A percentile compares a stretch with the other conserved stretches of the same genome.
These are phyloP conservation scores for Homarus americanus DNA, from an alignment of 1,140 invertebrate genomes.

Conservation along the genomic window DNA sequence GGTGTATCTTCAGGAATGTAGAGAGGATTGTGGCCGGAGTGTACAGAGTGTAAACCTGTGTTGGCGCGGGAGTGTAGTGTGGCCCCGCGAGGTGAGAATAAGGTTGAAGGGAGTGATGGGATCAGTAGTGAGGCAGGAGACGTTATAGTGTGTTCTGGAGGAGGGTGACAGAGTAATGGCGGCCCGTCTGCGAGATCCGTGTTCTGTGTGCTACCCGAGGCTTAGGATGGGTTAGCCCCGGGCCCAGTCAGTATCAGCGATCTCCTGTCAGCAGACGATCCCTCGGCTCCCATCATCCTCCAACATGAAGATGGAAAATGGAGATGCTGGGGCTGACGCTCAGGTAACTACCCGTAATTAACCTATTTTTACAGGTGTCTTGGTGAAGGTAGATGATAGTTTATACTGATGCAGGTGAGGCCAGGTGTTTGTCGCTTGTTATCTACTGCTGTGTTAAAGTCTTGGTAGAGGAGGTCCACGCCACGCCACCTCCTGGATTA, in stretches of 20 bases:
- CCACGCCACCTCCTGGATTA: background rate
- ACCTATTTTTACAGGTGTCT: background rate
- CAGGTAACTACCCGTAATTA: conserved; percentile 35
- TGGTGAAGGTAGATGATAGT: too few species aligned
- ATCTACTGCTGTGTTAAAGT: conserved; percentile 35
- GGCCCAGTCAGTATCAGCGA: conserved; percentile 5
- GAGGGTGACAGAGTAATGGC: background rate
- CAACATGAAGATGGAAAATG: conserved; percentile 70
- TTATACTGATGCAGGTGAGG: too few species aligned
- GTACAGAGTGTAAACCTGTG: too few species aligned
- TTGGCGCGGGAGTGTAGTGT: too few species aligned
- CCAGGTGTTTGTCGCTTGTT: background rate
- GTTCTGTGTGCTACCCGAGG: conserved; percentile 41
- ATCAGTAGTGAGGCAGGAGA: background rate
- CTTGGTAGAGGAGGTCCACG: background rate
- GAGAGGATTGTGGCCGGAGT: too few species aligned
- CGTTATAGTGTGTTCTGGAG: background rate
- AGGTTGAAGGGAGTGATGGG: background rate
- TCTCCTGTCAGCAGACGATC: background rate
- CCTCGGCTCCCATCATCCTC: conserved; percentile 67
- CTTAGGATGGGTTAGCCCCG: conserved; percentile 61
- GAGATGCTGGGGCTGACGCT: conserved; percentile 60
- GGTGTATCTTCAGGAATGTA: background rate
- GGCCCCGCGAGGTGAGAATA: too few species aligned
- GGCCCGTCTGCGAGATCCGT: conserved; percentile 6